phyloP scores from a whole-genome alignment of 37 sponge, comb jelly and placozoan genomes.

The Amphimedon queenslandica region DNA sequence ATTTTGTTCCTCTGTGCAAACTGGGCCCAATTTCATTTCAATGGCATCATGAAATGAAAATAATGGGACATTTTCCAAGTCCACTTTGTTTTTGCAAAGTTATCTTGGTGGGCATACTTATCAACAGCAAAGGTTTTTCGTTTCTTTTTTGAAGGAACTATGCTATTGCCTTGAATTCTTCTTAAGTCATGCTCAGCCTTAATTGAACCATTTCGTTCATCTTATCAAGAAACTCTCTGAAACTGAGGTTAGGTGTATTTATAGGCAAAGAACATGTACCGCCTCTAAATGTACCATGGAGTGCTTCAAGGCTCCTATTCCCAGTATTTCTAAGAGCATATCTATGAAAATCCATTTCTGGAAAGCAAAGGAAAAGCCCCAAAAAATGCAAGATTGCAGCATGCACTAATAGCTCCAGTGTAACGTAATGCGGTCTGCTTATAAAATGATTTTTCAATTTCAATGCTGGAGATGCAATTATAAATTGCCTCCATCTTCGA shows the following conservation, averaged over 20 bases:
- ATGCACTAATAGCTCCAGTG: constrained; percentile 12
- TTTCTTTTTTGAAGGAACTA: constrained; percentile 8
- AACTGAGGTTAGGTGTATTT: not conserved
- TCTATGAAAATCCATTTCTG: not conserved
- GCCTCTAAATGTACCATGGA: constrained; percentile 22
- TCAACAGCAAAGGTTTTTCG: constrained; percentile 2
- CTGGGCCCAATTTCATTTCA: too few relatives aligned
- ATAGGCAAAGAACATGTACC: constrained; percentile 18
- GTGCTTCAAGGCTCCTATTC: constrained; percentile 7
- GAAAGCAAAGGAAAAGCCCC: not conserved
- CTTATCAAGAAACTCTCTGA: not conserved
- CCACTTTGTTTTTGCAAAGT: too few relatives aligned
- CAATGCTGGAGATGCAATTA: not conserved
- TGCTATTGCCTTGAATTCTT: constrained; percentile 4
- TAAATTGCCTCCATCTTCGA: constrained; percentile 16
- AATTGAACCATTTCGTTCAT: constrained; percentile 10
- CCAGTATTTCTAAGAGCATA: constrained; percentile 9
- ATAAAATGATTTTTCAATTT: constrained; percentile 14
- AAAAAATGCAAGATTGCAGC: constrained; percentile 1
- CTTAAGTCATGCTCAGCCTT: not conserved
- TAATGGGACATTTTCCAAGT: too few relatives aligned
- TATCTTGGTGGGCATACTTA: too few relatives aligned
- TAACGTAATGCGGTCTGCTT: constrained; percentile 3
- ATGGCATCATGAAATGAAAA: too few relatives aligned
- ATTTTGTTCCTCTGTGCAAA: too few relatives aligned